Evolutionary conservation across 2,888 invertebrate genomes (phyloP), one percentile per base, ranked within the genome.

Genomic region (Eremobia ochroleuca): DNA sequence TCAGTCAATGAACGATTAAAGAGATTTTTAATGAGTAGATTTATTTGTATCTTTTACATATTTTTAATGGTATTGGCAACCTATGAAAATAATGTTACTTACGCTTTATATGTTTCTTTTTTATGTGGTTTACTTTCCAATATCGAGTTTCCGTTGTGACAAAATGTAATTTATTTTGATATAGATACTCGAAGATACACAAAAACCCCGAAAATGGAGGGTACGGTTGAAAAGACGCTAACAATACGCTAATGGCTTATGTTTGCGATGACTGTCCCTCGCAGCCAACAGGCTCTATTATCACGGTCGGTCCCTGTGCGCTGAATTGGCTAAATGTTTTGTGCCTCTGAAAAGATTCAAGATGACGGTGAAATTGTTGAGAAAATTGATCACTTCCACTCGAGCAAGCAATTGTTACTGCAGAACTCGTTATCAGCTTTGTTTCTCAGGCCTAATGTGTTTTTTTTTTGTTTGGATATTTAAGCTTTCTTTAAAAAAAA

Each of bases 321-420:
- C 94, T 96, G 96, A 96, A 96, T 96, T 96, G 95, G 95, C 95
- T 95, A 95, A 96, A 96, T 96, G 95, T 95, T 96, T 96, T 96
- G 95, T 95, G 94, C 93, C 92, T 90, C 92, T 94, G 94, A 95
- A 96, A 96, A 96, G 95, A 95, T 95, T 95, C 92, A 92, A 95
- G 95, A 96, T 95, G 96, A 96, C 95, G 94, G 94, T 94, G 95
- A 96, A 96, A 96, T 96, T 96, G 95, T 96, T 94, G 94, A 95
- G 95, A 96, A 96, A 96, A 96, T 96, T 96, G 96, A 96, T 96
- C 94, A 94, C 93, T 96, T 96, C 94, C 95, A 94, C 94, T 94
- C 90, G 91, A 95, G 92, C 92, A 92, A 94, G 89, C 91, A 90
- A 92, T 92, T 92, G 92, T 94, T 93, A 92, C 93, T 94, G 89